A percentile compares a stretch with the other conserved stretches of the same genome.
Conservation (phyloP, 2,797 vertebrate species). For the Thamnophis elegans region DNA sequence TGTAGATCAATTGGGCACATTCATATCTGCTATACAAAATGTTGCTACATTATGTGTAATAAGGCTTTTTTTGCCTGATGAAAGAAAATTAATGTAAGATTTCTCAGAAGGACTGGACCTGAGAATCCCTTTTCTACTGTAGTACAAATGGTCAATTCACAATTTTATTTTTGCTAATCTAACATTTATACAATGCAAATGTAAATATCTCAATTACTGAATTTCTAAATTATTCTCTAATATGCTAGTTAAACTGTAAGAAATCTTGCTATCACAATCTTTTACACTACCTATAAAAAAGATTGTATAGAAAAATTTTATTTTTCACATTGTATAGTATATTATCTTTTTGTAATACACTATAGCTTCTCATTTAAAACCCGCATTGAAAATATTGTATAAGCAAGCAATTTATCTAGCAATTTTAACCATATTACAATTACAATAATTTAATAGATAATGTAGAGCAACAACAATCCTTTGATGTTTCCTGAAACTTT, state of each 20-base stretch:
- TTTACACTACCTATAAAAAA: neutral
- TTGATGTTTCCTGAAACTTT: neutral
- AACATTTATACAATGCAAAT: neutral
- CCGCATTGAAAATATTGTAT: neutral
- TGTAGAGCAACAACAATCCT: neutral
- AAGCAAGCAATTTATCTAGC: neutral
- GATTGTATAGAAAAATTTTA: neutral
- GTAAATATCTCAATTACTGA: neutral
- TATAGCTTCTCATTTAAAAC: neutral
- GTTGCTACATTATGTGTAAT: neutral
- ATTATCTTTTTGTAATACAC: neutral
- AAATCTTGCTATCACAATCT: neutral
- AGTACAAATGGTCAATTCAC: neutral
- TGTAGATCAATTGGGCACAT: neutral
- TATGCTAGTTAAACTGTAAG: neutral
- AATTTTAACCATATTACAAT: neutral
- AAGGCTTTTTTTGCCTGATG: neutral
- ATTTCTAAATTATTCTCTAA: neutral
- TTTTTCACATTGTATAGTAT: neutral
- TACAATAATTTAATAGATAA: neutral
- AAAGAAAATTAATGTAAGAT: neutral
- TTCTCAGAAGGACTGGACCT: neutral
- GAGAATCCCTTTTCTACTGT: neutral
- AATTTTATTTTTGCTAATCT: neutral
- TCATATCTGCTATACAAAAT: neutral